phyloP scores from a whole-genome alignment of 92 coral and sea anemone species.

The Ricordea florida region DNA sequence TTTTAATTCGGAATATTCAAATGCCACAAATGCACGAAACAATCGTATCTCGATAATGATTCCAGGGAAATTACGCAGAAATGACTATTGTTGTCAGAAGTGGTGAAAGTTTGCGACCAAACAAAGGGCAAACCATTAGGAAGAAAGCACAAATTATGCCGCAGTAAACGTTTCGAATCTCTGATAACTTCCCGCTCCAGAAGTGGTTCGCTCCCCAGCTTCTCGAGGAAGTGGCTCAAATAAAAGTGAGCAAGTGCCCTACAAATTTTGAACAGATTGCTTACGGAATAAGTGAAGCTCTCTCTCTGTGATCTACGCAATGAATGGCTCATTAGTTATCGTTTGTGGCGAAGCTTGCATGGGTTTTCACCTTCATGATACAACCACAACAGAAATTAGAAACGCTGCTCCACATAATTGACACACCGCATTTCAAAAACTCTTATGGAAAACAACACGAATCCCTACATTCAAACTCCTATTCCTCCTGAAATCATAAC shows the following conservation, averaged over 20 bases:
- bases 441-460: too few relatives aligned
- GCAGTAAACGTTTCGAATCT: conserved; percentile 10
- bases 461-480: too few relatives aligned
- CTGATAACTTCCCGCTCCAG: too few relatives aligned
- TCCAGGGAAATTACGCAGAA: conserved; percentile 21
- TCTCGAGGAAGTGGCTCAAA: too few relatives aligned
- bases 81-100: conserved; percentile 17
- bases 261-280: background rate
- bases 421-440: background rate
- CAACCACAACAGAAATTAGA: conserved; percentile 23
- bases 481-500: too few relatives aligned
- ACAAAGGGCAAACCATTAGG: background rate
- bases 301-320: background rate
- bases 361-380: background rate
- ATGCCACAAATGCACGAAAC: conserved; percentile 19
- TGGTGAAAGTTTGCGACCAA: conserved; percentile 9
- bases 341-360: conserved; percentile 11
- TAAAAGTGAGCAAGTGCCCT: background rate
- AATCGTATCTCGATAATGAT: conserved; percentile 4
- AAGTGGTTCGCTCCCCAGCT: too few relatives aligned
- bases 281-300: conserved; percentile 6
- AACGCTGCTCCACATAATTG: conserved; percentile 1
- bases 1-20: too few relatives aligned
- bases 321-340: conserved; percentile 21
- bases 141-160: background rate